These are phyloP conservation scores for Macrocentrus cingulum DNA, from an alignment of 1,140 invertebrate species.

Conservation along the genomic window DNA sequence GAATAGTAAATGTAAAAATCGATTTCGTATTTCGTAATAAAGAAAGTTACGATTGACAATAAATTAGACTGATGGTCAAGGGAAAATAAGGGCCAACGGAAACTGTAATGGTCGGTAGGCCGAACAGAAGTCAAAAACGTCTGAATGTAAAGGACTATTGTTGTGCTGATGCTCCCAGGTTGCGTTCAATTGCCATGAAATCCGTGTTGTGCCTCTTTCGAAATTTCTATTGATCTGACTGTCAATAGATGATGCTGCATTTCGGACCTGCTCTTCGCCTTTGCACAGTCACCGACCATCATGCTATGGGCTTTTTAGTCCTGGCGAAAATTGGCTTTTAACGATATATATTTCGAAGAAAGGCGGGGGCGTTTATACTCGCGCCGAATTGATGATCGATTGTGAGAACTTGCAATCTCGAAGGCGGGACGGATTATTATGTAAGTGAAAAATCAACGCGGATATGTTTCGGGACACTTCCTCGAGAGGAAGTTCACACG, in stretches of 20 bases:
- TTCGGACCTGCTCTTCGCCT: conserved; percentile 5
- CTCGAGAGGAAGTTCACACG: conserved; percentile 26
- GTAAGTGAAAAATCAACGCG: conserved; percentile 1
- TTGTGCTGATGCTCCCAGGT: conserved; percentile 33
- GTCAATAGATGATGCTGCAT: conserved; percentile 31
- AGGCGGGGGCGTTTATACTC: conserved; percentile 22
- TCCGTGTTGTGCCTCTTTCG: conserved; percentile 54
- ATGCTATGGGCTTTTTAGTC: not conserved
- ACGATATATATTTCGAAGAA: conserved; percentile 34
- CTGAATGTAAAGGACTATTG: conserved; percentile 41
- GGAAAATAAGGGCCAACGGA: conserved; percentile 30
- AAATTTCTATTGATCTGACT: conserved; percentile 43
- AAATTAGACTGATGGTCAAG: not conserved
- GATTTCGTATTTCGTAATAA: too few relatives aligned
- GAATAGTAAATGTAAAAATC: too few relatives aligned
- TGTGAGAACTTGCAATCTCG: conserved; percentile 38
- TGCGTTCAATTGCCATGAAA: conserved; percentile 53
- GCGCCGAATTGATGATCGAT: conserved; percentile 45
- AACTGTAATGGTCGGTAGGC: conserved; percentile 41
- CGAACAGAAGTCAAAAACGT: conserved; percentile 54
- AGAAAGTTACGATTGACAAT: too few relatives aligned
- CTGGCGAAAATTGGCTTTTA: conserved; percentile 39
- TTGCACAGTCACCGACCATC: not conserved
- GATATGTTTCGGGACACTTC: conserved; percentile 6
- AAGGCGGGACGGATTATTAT: conserved; percentile 5